Conservation (phyloP, 1,140 invertebrate genomes). For the Oedothorax gibbosus region DNA sequence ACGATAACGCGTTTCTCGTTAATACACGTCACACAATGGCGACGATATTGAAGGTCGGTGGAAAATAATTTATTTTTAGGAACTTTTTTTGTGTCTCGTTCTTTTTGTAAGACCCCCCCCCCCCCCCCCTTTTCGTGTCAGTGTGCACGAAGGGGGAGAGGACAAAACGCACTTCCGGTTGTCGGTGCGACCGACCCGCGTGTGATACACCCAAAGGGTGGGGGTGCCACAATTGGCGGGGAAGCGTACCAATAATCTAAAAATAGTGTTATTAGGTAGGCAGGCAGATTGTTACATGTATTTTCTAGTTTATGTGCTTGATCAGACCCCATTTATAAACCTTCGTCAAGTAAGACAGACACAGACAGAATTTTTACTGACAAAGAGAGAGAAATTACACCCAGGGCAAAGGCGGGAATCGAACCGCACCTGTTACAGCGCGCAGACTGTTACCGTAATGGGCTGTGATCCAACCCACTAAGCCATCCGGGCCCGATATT, state of each 20-base stretch:
- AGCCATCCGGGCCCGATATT: too few species aligned
- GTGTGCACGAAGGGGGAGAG: constrained; percentile 27
- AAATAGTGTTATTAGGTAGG: background rate
- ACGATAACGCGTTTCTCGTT: constrained; percentile 37
- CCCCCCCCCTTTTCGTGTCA: constrained; percentile 39
- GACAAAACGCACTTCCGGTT: constrained; percentile 56
- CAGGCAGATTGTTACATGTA: background rate
- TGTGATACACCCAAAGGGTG: background rate
- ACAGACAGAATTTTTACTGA: too few species aligned
- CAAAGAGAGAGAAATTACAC: too few species aligned
- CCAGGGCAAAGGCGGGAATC: too few species aligned
- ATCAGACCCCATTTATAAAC: too few species aligned
- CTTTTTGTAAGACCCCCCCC: constrained; percentile 22
- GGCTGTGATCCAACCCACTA: too few species aligned
- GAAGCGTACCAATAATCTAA: background rate
- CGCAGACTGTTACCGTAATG: too few species aligned
- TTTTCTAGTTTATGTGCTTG: too few species aligned
- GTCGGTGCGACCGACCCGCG: constrained; percentile 42
- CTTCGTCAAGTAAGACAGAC: too few species aligned
- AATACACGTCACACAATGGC: constrained; percentile 52
- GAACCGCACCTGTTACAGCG: too few species aligned
- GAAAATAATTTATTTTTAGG: constrained; percentile 56
- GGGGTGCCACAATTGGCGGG: constrained; percentile 4
- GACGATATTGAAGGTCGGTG: constrained; percentile 55
- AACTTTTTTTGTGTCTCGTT: constrained; percentile 37